Evolutionary conservation across 2,113 vertebrate genomes (phyloP), one percentile per base, ranked within the genome.

Genomic region (Bujurquina vittata): DNA sequence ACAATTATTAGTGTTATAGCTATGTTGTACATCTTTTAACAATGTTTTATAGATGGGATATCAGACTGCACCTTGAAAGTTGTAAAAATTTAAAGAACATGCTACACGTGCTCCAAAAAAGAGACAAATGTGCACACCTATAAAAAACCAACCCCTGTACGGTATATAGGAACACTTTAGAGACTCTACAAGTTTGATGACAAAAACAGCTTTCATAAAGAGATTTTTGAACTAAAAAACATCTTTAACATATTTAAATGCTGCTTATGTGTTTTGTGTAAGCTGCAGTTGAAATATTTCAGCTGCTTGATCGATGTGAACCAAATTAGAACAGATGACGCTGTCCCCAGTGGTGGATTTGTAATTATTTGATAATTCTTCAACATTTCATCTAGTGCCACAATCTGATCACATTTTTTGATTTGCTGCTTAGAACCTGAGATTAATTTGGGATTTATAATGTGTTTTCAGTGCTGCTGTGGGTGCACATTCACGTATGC

Each of bases 211-310:
- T 35, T 62, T 35, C 2, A 3, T 17, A 57, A 52, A 77, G 72
- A 40, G 11, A 61, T 58, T 8, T 55, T 55, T 55, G 17, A 54
- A 54, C 17, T 54, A 54, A 54, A 62, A 59, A 75, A 35, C 75
- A 40, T 75, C 73, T 14, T n/a, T n/a, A n/a, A n/a, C n/a, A n/a
- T n/a, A 77, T 85, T 84, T 79, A 83, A 89, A 85, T 82, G 81
- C 58, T 75, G 29, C 62, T n/a, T 5, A 5, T 49, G 10, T 22
- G 60, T 59, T 59, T 37, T 49, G 11, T 56, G 26, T 83, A 60
- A 31, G 10, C n/a, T 76, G 33, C 61, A 65, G 37, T 22, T 43
- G 62, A 65, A 43, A 65, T 43, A 26, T 67, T 67, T 15, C 17
- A 26, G 5, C 1, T 29, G 14, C 1, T 67, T 46, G 37, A 26